Evolutionary conservation across 2,797 vertebrate species (phyloP), one percentile per base, ranked within the genome.

Genomic region (Sebastes hubbsi): DNA sequence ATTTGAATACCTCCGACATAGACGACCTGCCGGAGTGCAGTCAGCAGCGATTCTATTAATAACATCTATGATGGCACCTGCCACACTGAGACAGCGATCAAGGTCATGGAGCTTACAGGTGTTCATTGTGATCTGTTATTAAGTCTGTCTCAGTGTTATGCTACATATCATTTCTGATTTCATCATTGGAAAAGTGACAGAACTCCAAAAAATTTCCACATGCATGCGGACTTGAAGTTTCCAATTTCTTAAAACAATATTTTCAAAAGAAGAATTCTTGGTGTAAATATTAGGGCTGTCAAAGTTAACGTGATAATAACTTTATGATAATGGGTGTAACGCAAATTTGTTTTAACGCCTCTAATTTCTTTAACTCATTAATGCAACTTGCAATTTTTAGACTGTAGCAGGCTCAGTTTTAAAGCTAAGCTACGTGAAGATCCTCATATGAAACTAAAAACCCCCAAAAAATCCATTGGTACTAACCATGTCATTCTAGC

Each of bases 21-120:
- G 91, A 86, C 62, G 87, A 61, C 59, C 86, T 84, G 87, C 86
- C 75, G 84, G 78, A 90, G 77, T 81, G 80, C 77, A 88, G 81
- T 86, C 84, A 76, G 86, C 86, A 87, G 74, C 75, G 59, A 70
- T 91, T 91, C 87, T 88, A 93, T 93, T 91, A 91, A 93, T 94
- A 93, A 91, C 83, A 62, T 61, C 79, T 16, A 46, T 62, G 78
- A 92, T 85, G 79, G 82, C 85, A 90, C 82, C 89, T 89, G 87
- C 70, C 78, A 85, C 83, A 86, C 86, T 85, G 84, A 87, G 66
- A 75, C 79, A 72, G 77, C 32, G 88, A 90, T 88, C 81, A 88
- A 78, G 83, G 80, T 76, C 68, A 25, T 34, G 36, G 62, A 61
- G 84, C 77, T 82, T 87, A 88, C 86, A 91, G 91, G 88, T 92